These are phyloP conservation scores for Acridotheres tristis DNA, from an alignment of 2,797 vertebrate genomes.

Conservation along the genomic window DNA sequence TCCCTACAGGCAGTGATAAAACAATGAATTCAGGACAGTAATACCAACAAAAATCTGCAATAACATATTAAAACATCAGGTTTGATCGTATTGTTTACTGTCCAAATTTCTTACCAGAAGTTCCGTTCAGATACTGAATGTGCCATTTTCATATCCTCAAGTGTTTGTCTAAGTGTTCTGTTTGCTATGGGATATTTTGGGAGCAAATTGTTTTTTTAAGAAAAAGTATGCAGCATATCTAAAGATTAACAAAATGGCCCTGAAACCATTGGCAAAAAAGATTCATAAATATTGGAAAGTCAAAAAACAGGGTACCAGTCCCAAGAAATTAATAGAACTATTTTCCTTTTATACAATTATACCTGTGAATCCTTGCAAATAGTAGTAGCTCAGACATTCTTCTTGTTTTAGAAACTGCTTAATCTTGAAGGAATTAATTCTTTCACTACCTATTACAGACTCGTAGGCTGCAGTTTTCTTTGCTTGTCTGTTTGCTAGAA, in stretches of 20 bases:
- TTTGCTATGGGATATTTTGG: not conserved
- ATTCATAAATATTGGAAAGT: not conserved
- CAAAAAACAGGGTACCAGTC: not conserved
- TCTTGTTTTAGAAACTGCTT: not conserved
- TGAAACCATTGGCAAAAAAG: not conserved
- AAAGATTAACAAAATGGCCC: not conserved
- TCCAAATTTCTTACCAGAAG: not conserved
- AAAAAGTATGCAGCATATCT: not conserved
- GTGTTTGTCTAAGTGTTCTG: not conserved
- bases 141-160: not conserved
- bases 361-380: not conserved
- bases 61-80: not conserved
- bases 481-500: not conserved
- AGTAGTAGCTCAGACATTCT: not conserved
- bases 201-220: not conserved
- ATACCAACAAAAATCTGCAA: not conserved
- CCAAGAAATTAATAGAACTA: not conserved
- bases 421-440: not conserved
- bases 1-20: not conserved
- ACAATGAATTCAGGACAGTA: not conserved
- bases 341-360: not conserved
- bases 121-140: not conserved
- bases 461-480: not conserved
- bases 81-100: not conserved
- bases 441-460: not conserved